Percentiles rank a stretch among this genome's conserved stretches.
Conservation (phyloP, 2,797 vertebrate species). For the Australoheros facetus region DNA sequence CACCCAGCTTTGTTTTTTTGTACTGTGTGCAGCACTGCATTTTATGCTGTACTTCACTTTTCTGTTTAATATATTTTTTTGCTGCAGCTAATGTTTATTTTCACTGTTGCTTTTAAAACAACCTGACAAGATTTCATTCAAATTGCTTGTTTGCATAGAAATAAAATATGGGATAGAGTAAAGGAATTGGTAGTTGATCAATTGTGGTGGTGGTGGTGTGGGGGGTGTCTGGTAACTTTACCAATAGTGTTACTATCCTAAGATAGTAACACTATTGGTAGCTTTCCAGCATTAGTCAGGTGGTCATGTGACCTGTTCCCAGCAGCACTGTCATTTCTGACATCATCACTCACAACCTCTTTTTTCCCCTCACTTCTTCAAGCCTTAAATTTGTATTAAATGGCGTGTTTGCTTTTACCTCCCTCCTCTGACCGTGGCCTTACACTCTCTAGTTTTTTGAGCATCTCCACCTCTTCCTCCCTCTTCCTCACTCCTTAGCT, state of each 20-base stretch:
- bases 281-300: conserved; percentile 3
- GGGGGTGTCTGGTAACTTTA: neutral
- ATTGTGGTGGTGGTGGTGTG: no score
- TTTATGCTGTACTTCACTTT: neutral
- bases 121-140: no score
- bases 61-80: neutral
- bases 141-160: no score
- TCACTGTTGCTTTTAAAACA: neutral
- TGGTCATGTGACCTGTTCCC: conserved; percentile 23
- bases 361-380: neutral
- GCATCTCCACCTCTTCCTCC: conserved; percentile 29
- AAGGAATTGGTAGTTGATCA: neutral
- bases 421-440: conserved; percentile 29
- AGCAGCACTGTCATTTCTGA: conserved; percentile 5
- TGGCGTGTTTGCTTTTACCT: conserved; percentile 34
- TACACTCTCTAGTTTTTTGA: conserved; percentile 56
- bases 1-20: neutral
- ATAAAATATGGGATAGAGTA: no score
- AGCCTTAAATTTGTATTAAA: conserved; percentile 24
- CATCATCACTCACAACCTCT: neutral
- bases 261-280: no score
- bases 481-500: neutral
- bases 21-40: neutral
- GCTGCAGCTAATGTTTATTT: neutral
- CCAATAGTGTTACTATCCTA: neutral